phyloP scores from a whole-genome alignment of 2,113 vertebrate species.

The Oophaga pumilio region DNA sequence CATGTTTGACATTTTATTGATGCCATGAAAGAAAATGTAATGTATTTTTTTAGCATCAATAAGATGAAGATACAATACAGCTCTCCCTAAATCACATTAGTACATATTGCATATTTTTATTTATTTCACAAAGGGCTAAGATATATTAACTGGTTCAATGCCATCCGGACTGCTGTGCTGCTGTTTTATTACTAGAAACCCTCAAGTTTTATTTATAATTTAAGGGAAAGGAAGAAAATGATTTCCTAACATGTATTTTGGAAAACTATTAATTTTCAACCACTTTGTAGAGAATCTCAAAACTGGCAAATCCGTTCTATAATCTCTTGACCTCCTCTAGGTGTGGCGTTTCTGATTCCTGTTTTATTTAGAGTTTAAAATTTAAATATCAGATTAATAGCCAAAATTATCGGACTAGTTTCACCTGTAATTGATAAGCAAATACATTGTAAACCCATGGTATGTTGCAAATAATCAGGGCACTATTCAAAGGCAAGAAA shows the following conservation, averaged over 20 bases:
- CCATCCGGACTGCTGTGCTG: background rate
- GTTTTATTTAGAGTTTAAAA: background rate
- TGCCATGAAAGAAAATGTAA: conserved; percentile 10
- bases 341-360: background rate
- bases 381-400: background rate
- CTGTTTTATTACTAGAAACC: background rate
- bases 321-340: background rate
- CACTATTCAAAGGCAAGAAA: too few species aligned
- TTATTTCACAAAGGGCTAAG: background rate
- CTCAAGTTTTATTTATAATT: background rate
- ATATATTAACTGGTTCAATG: background rate
- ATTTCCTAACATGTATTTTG: background rate
- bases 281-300: background rate
- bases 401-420: too few species aligned
- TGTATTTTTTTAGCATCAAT: conserved; percentile 30
- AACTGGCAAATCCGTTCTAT: background rate
- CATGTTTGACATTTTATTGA: conserved; percentile 32
- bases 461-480: too few species aligned
- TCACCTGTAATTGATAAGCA: too few species aligned
- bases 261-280: background rate
- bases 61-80: conserved; percentile 2
- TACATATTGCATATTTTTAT: background rate
- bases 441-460: too few species aligned
- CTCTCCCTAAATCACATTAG: background rate
- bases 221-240: background rate